Evolutionary conservation across 2,113 vertebrate genomes (phyloP), one percentile per base, ranked within the genome.

Genomic region (Piaya cayana): DNA sequence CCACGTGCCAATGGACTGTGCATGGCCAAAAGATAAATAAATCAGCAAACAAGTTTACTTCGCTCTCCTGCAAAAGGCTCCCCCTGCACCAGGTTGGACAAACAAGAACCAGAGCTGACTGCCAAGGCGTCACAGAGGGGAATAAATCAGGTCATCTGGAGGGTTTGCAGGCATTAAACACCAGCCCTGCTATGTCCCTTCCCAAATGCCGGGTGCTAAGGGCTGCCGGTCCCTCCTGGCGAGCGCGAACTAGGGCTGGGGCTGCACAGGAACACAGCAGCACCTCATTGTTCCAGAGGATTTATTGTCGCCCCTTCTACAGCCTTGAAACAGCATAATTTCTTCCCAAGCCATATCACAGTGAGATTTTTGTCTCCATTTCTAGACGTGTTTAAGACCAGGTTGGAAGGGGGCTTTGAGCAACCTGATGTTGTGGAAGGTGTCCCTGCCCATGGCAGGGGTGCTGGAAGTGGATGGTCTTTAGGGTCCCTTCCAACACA

Each of bases 271-370:
- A n/a, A 36, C 30, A 2, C 1, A 4, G 25, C 39, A 52, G 27
- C 9, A 2, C 6, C 49, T 72, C 23, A 27, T 74, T 72, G 69
- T 6, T 36, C 43, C 5, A 0, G 1, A 1, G 14, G 14, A n/a
- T 90, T 83, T 55, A 13, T 12, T 27, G 6, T 7, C 20, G 3
- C 18, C 27, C 43, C 30, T 83, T 86, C 53, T 34, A 37, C 79
- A 52, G 15, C 45, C 23, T 50, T 5, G 0, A n/a, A 50, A 20
- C n/a, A 16, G 18, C 49, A 3, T 5, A 2, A 0, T 22, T 86
- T 62, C n/a, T 45, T 34, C 45, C 60, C 34, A 15, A 37, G 15
- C 9, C 10, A 1, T 36, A 52, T 58, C 39, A 8, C 0, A 6
- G 8, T 18, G 36, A 69, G 55, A 5, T 1, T 1, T 23, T 49